phyloP scores from a whole-genome alignment of 2,113 vertebrate species.

The Delphinus delphis region DNA sequence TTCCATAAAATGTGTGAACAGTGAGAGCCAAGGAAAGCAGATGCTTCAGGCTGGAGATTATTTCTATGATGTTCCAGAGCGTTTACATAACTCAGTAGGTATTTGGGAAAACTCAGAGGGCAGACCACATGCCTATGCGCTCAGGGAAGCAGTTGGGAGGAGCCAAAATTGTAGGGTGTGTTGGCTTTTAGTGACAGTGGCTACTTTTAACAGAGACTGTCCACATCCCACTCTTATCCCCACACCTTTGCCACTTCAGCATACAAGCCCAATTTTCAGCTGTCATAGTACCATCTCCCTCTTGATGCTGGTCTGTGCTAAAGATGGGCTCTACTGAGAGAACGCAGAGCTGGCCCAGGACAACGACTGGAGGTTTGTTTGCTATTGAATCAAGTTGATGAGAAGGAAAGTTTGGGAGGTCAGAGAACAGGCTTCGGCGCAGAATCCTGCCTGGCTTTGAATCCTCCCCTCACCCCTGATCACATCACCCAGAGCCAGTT shows the following conservation, averaged over 20 bases:
- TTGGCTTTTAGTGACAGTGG: neutral
- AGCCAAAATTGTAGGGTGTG: neutral
- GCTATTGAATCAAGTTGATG: neutral
- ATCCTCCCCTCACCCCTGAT: too few relatives aligned
- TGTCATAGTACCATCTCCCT: neutral
- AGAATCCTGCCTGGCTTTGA: neutral
- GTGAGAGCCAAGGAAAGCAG: neutral
- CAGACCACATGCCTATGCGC: neutral
- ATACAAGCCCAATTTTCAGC: neutral
- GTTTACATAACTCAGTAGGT: neutral
- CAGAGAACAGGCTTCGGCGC: neutral
- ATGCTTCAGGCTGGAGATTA: too few relatives aligned
- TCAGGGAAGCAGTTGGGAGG: neutral
- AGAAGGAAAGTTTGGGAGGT: neutral
- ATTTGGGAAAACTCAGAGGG: neutral
- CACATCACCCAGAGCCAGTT: neutral
- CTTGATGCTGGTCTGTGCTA: neutral
- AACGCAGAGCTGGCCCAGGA: neutral
- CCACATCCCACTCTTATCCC: fast-evolving
- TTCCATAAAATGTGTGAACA: neutral
- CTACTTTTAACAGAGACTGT: neutral
- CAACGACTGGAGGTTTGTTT: neutral
- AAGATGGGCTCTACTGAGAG: neutral
- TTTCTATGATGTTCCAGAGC: neutral
- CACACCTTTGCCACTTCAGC: fast-evolving